Evolutionary conservation across 1,140 invertebrate genomes (phyloP).

Genomic region (Archegozetes longisetosus): DNA sequence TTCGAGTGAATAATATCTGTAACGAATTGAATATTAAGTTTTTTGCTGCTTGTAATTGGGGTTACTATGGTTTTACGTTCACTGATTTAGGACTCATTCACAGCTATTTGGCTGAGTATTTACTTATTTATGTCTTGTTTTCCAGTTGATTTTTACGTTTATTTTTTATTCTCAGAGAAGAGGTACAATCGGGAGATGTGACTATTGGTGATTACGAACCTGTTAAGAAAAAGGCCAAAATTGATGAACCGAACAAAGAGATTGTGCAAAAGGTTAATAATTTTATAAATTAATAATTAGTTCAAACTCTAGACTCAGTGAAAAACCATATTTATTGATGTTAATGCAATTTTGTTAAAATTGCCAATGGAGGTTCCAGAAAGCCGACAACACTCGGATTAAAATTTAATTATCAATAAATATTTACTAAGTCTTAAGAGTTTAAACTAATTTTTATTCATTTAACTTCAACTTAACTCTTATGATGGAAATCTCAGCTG

Average conservation of each 20-base stretch:
- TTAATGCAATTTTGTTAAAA: no score
- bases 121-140: slow-evolving; percentile 50
- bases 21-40: slow-evolving; percentile 54
- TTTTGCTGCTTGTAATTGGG: slow-evolving; percentile 79
- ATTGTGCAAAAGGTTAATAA: slow-evolving; percentile 4
- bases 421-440: no score
- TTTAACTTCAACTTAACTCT: no score
- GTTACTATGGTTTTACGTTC: slow-evolving; percentile 80
- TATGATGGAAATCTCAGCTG: no score
- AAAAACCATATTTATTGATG: no score
- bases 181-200: slow-evolving; percentile 21
- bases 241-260: slow-evolving; percentile 6
- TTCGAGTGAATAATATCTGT: slow-evolving; percentile 46
- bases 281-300: no score
- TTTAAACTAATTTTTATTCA: no score
- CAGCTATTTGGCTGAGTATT: slow-evolving; percentile 54
- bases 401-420: no score
- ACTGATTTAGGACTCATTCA: slow-evolving; percentile 69
- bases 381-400: no score
- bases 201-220: slow-evolving; percentile 23
- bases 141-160: not conserved
- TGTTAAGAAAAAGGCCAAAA: slow-evolving; percentile 24
- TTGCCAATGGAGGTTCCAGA: no score
- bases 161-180: slow-evolving; percentile 23
- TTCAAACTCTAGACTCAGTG: no score